These are phyloP conservation scores for Agriotes lineatus DNA, from an alignment of 2,888 invertebrate genomes.

Conservation along the genomic window DNA sequence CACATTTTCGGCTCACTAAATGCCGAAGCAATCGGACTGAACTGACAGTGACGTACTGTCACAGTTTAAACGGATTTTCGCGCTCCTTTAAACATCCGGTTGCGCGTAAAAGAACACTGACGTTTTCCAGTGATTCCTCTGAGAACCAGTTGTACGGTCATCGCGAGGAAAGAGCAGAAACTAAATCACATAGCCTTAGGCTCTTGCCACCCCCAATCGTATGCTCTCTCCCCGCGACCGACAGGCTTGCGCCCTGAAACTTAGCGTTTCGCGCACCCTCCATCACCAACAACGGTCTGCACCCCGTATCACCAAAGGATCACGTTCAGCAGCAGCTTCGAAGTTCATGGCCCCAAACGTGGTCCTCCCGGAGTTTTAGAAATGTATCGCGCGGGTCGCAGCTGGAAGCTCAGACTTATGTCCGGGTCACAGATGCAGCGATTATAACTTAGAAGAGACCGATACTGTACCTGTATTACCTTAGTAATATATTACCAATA, in stretches of 20 bases:
- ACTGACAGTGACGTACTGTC: background rate
- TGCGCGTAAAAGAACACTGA: constrained; percentile 55
- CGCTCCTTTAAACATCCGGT: constrained; percentile 8
- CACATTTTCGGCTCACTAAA: constrained; percentile 32
- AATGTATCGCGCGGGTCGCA: constrained; percentile 22
- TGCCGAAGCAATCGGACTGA: background rate
- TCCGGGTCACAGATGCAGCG: constrained; percentile 24
- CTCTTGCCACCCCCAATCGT: constrained; percentile 63
- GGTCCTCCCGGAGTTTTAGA: constrained; percentile 32
- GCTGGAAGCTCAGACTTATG: constrained; percentile 22
- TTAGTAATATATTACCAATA: constrained; percentile 27
- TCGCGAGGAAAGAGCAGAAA: constrained; percentile 60
- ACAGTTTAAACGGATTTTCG: constrained; percentile 17
- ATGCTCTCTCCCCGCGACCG: constrained; percentile 58
- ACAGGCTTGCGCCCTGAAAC: constrained; percentile 63
- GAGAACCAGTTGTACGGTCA: constrained; percentile 54
- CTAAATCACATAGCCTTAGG: constrained; percentile 64
- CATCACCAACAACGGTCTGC: constrained; percentile 40
- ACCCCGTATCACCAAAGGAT: constrained; percentile 42
- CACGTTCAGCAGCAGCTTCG: constrained; percentile 38
- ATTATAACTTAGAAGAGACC: constrained; percentile 20
- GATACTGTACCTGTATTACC: constrained; percentile 13
- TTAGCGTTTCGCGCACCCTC: constrained; percentile 59
- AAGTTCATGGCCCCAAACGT: constrained; percentile 40
- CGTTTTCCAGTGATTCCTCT: constrained; percentile 48